Conservation (phyloP, 2,888 invertebrate genomes). For the Caenorhabditis parvicauda region DNA sequence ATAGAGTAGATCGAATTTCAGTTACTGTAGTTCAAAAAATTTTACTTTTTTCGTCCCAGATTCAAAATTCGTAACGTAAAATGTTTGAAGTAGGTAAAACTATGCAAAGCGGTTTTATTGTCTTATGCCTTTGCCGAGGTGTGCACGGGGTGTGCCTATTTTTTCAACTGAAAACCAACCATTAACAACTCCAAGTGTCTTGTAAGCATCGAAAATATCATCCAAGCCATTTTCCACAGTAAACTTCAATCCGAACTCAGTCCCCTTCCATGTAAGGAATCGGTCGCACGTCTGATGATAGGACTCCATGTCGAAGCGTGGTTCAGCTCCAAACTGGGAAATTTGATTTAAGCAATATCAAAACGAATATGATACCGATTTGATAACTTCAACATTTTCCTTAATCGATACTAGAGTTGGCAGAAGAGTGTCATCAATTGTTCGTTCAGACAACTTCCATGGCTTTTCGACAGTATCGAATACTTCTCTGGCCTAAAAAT, state of each 20-base stretch:
- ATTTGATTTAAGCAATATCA: not conserved
- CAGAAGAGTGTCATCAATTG: slow-evolving; percentile 23
- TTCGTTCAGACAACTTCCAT: slow-evolving; percentile 15
- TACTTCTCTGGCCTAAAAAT: slow-evolving; percentile 15
- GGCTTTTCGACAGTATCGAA: slow-evolving; percentile 22
- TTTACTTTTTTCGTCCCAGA: no score
- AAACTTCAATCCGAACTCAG: slow-evolving; percentile 28
- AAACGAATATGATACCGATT: slow-evolving; percentile 5
- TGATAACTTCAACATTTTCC: slow-evolving; percentile 23
- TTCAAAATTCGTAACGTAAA: no score
- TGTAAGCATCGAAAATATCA: slow-evolving; percentile 25
- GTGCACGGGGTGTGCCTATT: no score
- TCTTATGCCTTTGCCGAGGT: not conserved
- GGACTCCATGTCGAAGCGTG: slow-evolving; percentile 23
- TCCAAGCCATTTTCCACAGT: slow-evolving; percentile 14
- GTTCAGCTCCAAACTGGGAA: slow-evolving; percentile 16
- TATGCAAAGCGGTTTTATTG: no score
- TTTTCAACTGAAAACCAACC: slow-evolving; percentile 13
- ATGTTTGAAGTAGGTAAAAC: no score
- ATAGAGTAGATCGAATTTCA: no score
- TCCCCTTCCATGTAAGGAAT: slow-evolving; percentile 31
- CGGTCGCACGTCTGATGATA: slow-evolving; percentile 27
- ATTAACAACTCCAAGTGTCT: slow-evolving; percentile 16
- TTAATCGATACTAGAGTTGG: slow-evolving; percentile 26
- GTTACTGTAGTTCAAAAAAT: no score